Percentiles rank a stretch among this genome's conserved stretches.
These are phyloP conservation scores for Harpegnathos saltator DNA, from an alignment of 1,140 invertebrate genomes.

Conservation along the genomic window DNA sequence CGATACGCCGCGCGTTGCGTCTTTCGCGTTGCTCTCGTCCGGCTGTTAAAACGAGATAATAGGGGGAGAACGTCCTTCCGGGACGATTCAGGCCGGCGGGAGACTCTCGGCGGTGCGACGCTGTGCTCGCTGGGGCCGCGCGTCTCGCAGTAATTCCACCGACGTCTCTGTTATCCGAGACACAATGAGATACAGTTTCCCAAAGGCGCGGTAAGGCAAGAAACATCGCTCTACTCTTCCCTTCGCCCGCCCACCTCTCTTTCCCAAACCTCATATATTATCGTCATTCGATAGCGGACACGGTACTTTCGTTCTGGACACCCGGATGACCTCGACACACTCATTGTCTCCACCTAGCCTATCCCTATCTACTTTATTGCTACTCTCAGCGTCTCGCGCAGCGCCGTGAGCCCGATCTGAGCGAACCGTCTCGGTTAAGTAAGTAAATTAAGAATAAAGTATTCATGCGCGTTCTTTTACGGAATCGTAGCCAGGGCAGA, in stretches of 20 bases:
- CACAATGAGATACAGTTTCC: slow-evolving; percentile 55
- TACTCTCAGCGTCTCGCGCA: not conserved
- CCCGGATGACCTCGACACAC: slow-evolving; percentile 26
- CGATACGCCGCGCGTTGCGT: slow-evolving; percentile 34
- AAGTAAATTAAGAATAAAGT: slow-evolving; percentile 5
- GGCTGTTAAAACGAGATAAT: slow-evolving; percentile 62
- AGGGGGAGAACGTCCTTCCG: slow-evolving; percentile 50
- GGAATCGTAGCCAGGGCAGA: too few species aligned
- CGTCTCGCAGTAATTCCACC: slow-evolving; percentile 54
- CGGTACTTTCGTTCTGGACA: slow-evolving; percentile 41
- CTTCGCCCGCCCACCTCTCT: too few species aligned
- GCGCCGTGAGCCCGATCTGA: not conserved
- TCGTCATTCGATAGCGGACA: slow-evolving; percentile 57
- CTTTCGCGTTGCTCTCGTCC: slow-evolving; percentile 23
- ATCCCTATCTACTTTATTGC: slow-evolving; percentile 15
- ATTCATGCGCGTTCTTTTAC: not conserved
- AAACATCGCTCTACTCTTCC: slow-evolving; percentile 18
- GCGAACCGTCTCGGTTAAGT: not conserved
- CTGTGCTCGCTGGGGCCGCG: slow-evolving; percentile 39
- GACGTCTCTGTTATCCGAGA: slow-evolving; percentile 59
- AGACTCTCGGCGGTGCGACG: slow-evolving; percentile 37
- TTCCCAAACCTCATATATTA: slow-evolving; percentile 41
- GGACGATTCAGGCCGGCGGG: slow-evolving; percentile 43
- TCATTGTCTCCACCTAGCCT: not conserved
- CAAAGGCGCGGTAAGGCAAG: slow-evolving; percentile 51